phyloP scores from a whole-genome alignment of 2,797 vertebrate species.

The Stomatorhinus walkeri region DNA sequence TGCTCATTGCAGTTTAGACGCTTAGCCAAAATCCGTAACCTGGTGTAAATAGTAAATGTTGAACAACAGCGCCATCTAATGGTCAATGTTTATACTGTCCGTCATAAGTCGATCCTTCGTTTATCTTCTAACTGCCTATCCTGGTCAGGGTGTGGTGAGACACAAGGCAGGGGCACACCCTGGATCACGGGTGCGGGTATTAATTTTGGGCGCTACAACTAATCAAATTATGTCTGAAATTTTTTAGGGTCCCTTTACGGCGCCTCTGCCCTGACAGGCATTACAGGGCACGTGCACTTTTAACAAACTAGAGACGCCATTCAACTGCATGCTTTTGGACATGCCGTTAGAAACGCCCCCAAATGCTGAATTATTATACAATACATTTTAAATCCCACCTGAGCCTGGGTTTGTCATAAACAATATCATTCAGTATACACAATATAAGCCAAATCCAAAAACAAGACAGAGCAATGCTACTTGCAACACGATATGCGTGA shows the following conservation, averaged over 20 bases:
- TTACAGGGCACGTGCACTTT: background rate
- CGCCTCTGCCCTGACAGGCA: background rate
- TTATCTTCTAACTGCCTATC: background rate
- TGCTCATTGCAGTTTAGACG: background rate
- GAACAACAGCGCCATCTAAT: slow-evolving; percentile 2
- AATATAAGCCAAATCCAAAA: background rate
- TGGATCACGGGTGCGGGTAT: background rate
- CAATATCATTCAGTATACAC: background rate
- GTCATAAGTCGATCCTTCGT: background rate
- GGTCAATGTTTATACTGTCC: background rate
- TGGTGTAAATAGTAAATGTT: background rate
- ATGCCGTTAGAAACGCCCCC: background rate
- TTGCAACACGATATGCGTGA: background rate
- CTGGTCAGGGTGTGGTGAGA: background rate
- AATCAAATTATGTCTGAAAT: background rate
- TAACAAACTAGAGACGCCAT: background rate
- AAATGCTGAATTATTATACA: background rate
- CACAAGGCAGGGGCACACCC: background rate
- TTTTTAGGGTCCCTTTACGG: background rate
- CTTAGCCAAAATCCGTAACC: background rate
- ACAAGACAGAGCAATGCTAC: background rate
- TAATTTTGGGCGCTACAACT: background rate
- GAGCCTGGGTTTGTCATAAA: background rate
- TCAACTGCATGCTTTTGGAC: background rate
- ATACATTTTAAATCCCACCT: background rate